phyloP scores from a whole-genome alignment of 53 echinoderm and acorn worm genomes.

The Apostichopus leukothele region DNA sequence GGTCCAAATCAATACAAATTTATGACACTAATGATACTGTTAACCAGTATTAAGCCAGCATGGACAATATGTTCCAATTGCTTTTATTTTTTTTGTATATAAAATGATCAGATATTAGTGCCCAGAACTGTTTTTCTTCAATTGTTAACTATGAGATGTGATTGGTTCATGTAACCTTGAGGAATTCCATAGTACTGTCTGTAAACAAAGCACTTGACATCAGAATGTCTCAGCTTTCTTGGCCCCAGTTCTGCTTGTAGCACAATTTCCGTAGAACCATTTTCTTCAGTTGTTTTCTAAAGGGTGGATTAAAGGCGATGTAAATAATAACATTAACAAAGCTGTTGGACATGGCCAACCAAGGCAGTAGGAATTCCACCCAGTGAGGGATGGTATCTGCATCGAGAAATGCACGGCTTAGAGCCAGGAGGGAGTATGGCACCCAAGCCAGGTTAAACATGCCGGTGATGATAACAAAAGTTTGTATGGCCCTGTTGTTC shows the following conservation, averaged over 20 bases:
- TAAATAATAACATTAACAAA: slow-evolving; percentile 47
- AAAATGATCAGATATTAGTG: no score
- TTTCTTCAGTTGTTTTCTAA: slow-evolving; percentile 20
- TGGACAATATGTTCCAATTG: no score
- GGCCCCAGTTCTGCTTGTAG: neutral
- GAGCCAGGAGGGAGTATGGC: slow-evolving; percentile 39
- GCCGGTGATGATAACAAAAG: slow-evolving; percentile 46
- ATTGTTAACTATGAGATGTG: no score
- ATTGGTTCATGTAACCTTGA: no score
- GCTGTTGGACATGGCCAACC: slow-evolving; percentile 53
- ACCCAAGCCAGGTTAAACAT: slow-evolving; percentile 54
- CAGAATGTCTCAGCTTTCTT: no score
- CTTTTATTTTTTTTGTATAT: no score
- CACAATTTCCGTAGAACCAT: slow-evolving; percentile 1
- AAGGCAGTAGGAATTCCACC: slow-evolving; percentile 50
- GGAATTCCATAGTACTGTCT: no score
- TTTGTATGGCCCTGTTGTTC: slow-evolving; percentile 50
- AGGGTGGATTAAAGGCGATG: slow-evolving; percentile 22
- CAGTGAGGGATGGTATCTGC: slow-evolving; percentile 30
- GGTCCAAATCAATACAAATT: no score
- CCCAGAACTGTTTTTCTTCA: no score
- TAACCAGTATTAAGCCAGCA: no score
- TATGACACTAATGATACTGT: no score
- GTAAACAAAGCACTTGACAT: no score
- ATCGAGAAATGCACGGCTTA: slow-evolving; percentile 3